These are phyloP conservation scores for Cladopsammia gracilis DNA, from an alignment of 64 coral and sea anemone species.

Conservation along the genomic window DNA sequence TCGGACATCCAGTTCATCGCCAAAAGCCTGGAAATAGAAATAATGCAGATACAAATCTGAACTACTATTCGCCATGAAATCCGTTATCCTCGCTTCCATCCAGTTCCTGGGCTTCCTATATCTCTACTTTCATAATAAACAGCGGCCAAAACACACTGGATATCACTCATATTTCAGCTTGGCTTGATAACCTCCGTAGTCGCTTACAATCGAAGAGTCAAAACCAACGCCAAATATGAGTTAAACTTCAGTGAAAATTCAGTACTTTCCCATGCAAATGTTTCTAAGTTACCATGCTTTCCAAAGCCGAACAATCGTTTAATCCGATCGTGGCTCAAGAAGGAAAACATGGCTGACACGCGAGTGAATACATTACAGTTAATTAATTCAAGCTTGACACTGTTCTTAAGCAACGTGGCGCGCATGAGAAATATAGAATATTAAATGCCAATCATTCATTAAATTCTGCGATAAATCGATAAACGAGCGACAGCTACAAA, in stretches of 20 bases:
- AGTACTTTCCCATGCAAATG: neutral
- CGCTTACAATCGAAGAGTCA: neutral
- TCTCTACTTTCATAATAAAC: neutral
- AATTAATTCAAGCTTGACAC: slow-evolving; percentile 52
- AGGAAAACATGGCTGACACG: slow-evolving; percentile 12
- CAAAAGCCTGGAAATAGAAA: slow-evolving; percentile 88
- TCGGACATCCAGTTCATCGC: slow-evolving; percentile 82
- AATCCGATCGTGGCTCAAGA: neutral
- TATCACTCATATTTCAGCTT: neutral
- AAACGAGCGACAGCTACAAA: neutral
- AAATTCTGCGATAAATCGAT: neutral
- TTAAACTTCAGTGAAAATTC: neutral
- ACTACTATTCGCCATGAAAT: slow-evolving; percentile 27
- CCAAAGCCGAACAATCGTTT: neutral
- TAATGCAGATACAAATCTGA: slow-evolving; percentile 41
- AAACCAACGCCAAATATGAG: neutral
- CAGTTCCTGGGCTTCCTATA: neutral
- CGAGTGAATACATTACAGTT: slow-evolving; percentile 12
- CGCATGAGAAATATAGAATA: neutral
- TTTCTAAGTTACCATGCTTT: slow-evolving; percentile 21
- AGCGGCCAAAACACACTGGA: neutral
- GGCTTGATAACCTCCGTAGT: neutral
- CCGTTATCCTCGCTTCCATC: neutral
- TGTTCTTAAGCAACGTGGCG: slow-evolving; percentile 19
- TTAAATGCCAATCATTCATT: neutral